Conservation (phyloP, 2,888 invertebrate species). For the Seira ritae region DNA sequence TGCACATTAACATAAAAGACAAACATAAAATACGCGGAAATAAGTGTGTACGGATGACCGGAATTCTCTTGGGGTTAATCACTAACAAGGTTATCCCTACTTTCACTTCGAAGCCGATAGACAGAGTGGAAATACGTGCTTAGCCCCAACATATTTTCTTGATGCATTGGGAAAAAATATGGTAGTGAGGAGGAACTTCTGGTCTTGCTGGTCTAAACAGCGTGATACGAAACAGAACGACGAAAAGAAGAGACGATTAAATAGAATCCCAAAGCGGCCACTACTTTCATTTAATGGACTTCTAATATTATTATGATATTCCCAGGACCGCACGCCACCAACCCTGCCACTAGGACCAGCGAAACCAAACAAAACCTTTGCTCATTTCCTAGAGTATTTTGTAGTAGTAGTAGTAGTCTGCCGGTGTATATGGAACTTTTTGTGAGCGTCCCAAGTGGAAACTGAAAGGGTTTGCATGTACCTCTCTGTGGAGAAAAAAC, state of each 20-base stretch:
- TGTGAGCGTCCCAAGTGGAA: slow-evolving; percentile 8
- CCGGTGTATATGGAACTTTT: not conserved
- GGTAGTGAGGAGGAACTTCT: not conserved
- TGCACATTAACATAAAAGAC: no score
- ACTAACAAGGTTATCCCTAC: not conserved
- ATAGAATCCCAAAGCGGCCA: slow-evolving; percentile 10
- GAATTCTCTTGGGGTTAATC: not conserved
- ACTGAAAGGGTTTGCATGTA: slow-evolving; percentile 11
- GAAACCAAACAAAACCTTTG: not conserved
- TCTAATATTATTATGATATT: slow-evolving; percentile 24
- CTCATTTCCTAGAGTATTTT: no score
- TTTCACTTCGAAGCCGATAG: not conserved
- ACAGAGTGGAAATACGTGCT: not conserved
- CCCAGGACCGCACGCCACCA: slow-evolving; percentile 19
- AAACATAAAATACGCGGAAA: not conserved
- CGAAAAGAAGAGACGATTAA: not conserved
- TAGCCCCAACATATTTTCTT: no score
- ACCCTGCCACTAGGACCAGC: not conserved
- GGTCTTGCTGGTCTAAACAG: not conserved
- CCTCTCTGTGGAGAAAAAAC: slow-evolving; percentile 3
- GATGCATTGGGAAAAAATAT: not conserved
- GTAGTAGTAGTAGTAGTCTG: not conserved
- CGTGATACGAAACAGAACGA: not conserved
- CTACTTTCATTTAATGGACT: slow-evolving; percentile 23
- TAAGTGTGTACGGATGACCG: not conserved